Conservation (phyloP, 2,113 vertebrate species). For the Zosterops lateralis region DNA sequence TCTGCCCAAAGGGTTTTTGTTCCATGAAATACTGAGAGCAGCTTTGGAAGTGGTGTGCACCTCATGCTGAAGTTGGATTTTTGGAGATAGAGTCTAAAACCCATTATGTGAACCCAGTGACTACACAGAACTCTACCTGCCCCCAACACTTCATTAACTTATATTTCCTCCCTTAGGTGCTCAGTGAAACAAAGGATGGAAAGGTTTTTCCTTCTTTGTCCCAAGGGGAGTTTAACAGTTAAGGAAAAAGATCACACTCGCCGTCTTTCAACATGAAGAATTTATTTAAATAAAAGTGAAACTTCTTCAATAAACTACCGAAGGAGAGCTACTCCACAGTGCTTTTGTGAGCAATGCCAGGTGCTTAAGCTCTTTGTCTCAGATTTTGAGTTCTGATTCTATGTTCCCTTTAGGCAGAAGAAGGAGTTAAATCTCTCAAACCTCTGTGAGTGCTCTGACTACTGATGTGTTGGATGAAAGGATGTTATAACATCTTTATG, state of each 20-base stretch:
- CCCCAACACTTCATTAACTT: not conserved
- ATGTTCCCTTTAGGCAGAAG: not conserved
- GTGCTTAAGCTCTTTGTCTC: not conserved
- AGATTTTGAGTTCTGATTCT: not conserved
- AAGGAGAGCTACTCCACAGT: not conserved
- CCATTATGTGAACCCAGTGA: not conserved
- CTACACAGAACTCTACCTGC: not conserved
- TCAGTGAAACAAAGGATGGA: not conserved
- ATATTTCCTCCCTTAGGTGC: not conserved
- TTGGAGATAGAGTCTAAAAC: not conserved
- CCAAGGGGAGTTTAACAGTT: not conserved
- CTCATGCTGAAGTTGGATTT: not conserved
- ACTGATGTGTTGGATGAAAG: not conserved
- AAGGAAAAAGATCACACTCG: not conserved
- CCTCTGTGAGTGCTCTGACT: not conserved
- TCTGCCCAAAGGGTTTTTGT: not conserved
- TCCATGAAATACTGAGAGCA: not conserved
- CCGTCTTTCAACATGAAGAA: not conserved
- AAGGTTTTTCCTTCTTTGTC: rapidly evolving
- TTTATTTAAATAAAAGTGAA: not conserved
- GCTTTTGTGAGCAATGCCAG: not conserved
- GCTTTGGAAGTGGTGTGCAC: not conserved
- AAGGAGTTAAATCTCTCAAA: not conserved
- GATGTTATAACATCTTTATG: not conserved
- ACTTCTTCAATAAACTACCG: not conserved